Percentiles rank a stretch among this genome's conserved stretches.
These are phyloP conservation scores for Volucella zonaria DNA, from an alignment of 2,888 invertebrate genomes.

Conservation along the genomic window DNA sequence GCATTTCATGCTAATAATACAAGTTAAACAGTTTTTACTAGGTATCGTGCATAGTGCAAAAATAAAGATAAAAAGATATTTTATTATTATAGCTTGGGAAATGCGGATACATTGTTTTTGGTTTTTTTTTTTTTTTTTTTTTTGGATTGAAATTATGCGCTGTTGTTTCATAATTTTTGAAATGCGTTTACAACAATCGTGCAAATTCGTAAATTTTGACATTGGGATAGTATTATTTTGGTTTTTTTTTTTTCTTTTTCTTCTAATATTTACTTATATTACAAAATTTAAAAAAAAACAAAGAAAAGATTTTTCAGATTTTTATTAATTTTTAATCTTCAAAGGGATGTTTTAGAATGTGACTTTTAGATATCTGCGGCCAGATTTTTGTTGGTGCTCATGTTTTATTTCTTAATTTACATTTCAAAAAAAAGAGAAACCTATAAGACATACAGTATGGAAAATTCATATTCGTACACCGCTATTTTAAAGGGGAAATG, in stretches of 20 bases:
- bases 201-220: conserved; percentile 41
- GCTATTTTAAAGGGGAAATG: too few relatives aligned
- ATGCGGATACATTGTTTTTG: conserved; percentile 36
- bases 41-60: conserved; percentile 70
- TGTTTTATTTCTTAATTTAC: conserved; percentile 41
- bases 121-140: conserved; percentile 30
- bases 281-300: not conserved
- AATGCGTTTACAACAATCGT: conserved; percentile 70
- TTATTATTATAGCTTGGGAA: conserved; percentile 38
- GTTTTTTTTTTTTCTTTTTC: conserved; percentile 1
- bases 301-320: not conserved
- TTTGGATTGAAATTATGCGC: conserved; percentile 38
- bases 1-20: conserved; percentile 61
- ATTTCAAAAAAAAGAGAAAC: not conserved
- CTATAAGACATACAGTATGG: not conserved
- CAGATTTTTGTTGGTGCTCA: conserved; percentile 39
- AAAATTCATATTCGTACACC: too few relatives aligned
- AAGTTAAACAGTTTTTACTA: conserved; percentile 28
- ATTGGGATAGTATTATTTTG: conserved; percentile 9
- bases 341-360: conserved; percentile 30
- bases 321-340: conserved; percentile 5
- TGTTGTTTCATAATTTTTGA: conserved; percentile 71
- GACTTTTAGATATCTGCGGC: conserved; percentile 36
- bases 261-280: conserved; percentile 11
- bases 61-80: conserved; percentile 30